These are phyloP conservation scores for Lophius piscatorius DNA, from an alignment of 2,113 vertebrate genomes.

Conservation along the genomic window DNA sequence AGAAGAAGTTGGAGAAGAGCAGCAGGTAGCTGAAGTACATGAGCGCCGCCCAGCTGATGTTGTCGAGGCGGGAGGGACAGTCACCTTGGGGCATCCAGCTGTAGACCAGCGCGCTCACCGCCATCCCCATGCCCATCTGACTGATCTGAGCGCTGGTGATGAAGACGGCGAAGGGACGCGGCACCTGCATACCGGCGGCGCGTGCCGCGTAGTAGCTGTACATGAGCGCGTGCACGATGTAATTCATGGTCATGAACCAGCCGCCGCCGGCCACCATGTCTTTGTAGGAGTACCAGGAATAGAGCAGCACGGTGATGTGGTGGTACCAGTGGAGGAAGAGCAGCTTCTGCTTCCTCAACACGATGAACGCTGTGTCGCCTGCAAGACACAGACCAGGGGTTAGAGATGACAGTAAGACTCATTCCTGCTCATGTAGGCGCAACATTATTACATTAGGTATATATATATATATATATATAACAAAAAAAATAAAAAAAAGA, in stretches of 20 bases:
- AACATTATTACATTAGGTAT: too few relatives aligned
- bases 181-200: conserved; percentile 89
- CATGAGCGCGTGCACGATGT: conserved; percentile 93
- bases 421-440: too few relatives aligned
- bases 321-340: conserved; percentile 99
- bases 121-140: conserved; percentile 87
- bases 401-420: not conserved
- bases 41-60: conserved; percentile 75
- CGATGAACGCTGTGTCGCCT: conserved; percentile 96
- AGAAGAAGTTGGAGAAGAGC: conserved; percentile 86
- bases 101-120: conserved; percentile 71
- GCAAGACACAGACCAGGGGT: not conserved
- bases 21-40: conserved; percentile 87
- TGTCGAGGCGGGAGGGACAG: conserved; percentile 69
- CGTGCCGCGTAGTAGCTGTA: conserved; percentile 94
- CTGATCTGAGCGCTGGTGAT: conserved; percentile 91
- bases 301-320: conserved; percentile 96
- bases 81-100: conserved; percentile 75
- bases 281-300: conserved; percentile 98
- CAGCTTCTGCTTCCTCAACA: conserved; percentile 95
- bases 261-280: conserved; percentile 98
- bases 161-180: conserved; percentile 89
- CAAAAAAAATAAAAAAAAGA: too few relatives aligned
- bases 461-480: too few relatives aligned
- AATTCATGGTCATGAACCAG: conserved; percentile 99